These are phyloP conservation scores for Acrocyrtus sp. DNA, from an alignment of 2,888 invertebrate species.

Conservation along the genomic window DNA sequence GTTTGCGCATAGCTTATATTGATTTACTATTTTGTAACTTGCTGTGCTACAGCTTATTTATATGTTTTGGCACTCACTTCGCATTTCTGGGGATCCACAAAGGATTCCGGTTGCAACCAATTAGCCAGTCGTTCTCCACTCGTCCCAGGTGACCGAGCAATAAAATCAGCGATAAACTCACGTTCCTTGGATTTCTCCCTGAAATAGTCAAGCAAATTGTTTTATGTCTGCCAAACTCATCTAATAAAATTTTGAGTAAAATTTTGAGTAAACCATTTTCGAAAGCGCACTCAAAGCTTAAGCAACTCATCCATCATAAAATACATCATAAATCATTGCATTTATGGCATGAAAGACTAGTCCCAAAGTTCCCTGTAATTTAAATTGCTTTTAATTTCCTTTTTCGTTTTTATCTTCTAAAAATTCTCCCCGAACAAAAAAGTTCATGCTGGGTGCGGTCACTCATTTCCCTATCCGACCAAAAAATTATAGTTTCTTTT, in stretches of 20 bases:
- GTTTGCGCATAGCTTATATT: not conserved
- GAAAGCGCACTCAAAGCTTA: not conserved
- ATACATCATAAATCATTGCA: not conserved
- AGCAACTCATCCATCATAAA: not conserved
- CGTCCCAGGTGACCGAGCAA: constrained; percentile 84
- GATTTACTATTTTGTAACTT: not conserved
- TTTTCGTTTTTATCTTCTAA: too few species aligned
- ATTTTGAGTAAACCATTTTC: not conserved
- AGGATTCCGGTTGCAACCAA: constrained; percentile 94
- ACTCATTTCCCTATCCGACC: too few species aligned
- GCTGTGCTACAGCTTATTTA: too few species aligned
- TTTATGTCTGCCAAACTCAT: not conserved
- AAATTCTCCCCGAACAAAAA: too few species aligned
- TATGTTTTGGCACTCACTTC: constrained; percentile 70
- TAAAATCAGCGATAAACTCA: constrained; percentile 92
- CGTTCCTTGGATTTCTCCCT: constrained; percentile 85
- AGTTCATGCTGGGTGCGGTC: too few species aligned
- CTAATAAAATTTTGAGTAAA: not conserved
- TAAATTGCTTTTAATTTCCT: too few species aligned
- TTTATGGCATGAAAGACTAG: not conserved
- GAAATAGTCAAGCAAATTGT: constrained; percentile 22
- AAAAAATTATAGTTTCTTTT: too few species aligned
- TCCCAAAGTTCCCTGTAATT: too few species aligned
- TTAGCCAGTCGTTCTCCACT: constrained; percentile 91
- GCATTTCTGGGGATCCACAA: constrained; percentile 88